Conservation (phyloP, 2,113 vertebrate species). For the Hydrolagus affinis region DNA sequence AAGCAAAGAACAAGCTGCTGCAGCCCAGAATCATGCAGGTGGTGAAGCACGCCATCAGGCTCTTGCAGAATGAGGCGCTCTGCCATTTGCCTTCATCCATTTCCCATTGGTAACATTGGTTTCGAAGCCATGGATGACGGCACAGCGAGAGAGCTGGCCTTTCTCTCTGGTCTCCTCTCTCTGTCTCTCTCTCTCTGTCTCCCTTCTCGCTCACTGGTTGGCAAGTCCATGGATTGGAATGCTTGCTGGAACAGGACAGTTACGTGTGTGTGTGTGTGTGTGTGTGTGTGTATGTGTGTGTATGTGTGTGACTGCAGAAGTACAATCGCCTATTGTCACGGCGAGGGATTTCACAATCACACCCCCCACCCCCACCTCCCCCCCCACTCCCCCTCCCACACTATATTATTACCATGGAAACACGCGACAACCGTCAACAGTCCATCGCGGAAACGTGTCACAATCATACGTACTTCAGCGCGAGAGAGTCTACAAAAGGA, state of each 20-base stretch:
- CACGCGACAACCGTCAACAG: neutral
- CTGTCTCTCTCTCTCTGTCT: neutral
- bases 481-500: too few species aligned
- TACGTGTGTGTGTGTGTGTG: too few species aligned
- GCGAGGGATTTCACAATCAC: neutral
- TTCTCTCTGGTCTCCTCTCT: too few species aligned
- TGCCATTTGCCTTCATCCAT: slow-evolving; percentile 17
- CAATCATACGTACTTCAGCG: too few species aligned
- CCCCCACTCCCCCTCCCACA: neutral
- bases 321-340: slow-evolving; percentile 8
- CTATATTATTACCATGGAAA: neutral
- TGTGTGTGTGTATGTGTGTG: too few species aligned
- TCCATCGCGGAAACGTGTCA: too few species aligned
- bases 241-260: too few species aligned
- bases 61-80: neutral
- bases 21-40: slow-evolving; percentile 22
- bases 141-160: too few species aligned
- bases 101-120: neutral
- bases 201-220: neutral
- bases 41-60: slow-evolving; percentile 18
- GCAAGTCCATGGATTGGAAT: neutral
- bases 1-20: slow-evolving; percentile 22
- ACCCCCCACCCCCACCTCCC: too few species aligned
- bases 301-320: neutral
- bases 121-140: slow-evolving; percentile 16